These are phyloP conservation scores for Cantharis flavilabris DNA, from an alignment of 2,888 invertebrate genomes.

Conservation along the genomic window DNA sequence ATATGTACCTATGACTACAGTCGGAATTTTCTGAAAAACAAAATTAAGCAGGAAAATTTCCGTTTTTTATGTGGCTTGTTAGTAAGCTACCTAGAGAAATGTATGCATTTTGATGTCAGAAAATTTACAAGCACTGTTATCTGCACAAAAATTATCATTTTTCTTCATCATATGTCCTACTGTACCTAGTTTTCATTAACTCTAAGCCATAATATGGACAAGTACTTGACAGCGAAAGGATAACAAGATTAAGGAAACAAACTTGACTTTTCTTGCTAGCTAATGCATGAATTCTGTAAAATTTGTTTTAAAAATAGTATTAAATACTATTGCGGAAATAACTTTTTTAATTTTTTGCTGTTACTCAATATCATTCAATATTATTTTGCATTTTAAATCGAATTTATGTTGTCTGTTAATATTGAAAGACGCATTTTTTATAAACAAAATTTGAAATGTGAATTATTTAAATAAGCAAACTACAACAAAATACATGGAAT, in stretches of 20 bases:
- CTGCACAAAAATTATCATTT: background rate
- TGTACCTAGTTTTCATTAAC: conserved; percentile 1
- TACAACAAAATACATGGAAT: background rate
- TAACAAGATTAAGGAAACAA: background rate
- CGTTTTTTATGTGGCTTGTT: too few relatives aligned
- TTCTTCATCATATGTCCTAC: background rate
- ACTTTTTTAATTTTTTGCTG: background rate
- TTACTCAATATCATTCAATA: too few relatives aligned
- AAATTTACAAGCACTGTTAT: background rate
- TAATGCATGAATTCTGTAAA: background rate
- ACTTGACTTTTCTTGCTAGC: background rate
- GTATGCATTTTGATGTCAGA: conserved; percentile 18
- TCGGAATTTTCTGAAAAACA: background rate
- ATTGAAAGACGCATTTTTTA: background rate
- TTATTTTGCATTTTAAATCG: too few relatives aligned
- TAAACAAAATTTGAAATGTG: background rate
- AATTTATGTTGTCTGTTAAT: background rate
- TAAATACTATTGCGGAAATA: background rate
- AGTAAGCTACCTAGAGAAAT: conserved; percentile 29
- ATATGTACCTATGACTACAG: too few relatives aligned
- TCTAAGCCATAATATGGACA: background rate
- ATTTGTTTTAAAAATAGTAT: background rate
- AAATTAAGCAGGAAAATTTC: too few relatives aligned
- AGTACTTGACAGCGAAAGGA: background rate
- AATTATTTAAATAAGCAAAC: background rate